These are phyloP conservation scores for Leucophora obtusa DNA, from an alignment of 2,888 invertebrate genomes.

Conservation along the genomic window DNA sequence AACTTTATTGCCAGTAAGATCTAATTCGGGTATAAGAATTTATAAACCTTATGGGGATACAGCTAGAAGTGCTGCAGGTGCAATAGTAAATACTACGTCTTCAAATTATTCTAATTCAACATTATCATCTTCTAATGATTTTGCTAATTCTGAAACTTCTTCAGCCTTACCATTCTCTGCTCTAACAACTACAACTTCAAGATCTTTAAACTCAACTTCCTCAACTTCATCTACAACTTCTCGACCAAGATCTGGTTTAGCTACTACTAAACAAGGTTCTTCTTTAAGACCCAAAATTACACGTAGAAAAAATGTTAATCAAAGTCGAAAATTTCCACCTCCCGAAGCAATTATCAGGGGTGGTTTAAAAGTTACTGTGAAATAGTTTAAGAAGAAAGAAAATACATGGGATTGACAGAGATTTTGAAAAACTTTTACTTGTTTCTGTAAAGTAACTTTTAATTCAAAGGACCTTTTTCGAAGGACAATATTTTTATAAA, in stretches of 20 bases:
- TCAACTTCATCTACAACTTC: background rate
- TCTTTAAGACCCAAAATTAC: constrained; percentile 55
- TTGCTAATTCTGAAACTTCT: background rate
- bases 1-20: constrained; percentile 87
- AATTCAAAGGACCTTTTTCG: no score
- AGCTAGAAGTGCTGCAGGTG: constrained; percentile 30
- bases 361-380: constrained; percentile 74
- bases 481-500: no score
- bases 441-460: no score
- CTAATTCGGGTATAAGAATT: constrained; percentile 88
- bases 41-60: constrained; percentile 80
- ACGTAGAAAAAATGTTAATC: constrained; percentile 68
- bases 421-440: no score
- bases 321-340: constrained; percentile 74
- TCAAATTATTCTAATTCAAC: background rate
- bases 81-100: background rate
- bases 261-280: constrained; percentile 1
- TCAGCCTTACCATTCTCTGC: background rate
- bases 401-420: no score
- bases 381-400: constrained; percentile 40
- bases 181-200: background rate
- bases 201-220: background rate
- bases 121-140: background rate
- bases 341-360: constrained; percentile 77
- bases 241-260: background rate